These are phyloP conservation scores for Heterotis niloticus DNA, from an alignment of 2,113 vertebrate species.

Conservation along the genomic window DNA sequence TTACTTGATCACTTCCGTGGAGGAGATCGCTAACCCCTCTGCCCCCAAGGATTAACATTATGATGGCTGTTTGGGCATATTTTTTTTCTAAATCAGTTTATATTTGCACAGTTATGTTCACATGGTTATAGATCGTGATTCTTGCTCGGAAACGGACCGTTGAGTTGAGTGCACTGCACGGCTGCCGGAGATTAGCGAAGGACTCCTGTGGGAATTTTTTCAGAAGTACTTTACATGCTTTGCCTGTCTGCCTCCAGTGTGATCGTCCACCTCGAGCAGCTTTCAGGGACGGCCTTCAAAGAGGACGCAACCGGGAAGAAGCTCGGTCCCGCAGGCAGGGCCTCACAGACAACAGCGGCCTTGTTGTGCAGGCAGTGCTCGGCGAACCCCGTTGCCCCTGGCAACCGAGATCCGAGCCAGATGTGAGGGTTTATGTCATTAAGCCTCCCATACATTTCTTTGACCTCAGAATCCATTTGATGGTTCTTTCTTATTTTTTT, in stretches of 20 bases:
- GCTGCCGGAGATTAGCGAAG: background rate
- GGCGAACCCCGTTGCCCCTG: slow-evolving; percentile 38
- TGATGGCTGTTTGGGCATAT: no score
- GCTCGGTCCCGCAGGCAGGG: slow-evolving; percentile 11
- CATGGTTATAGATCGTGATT: background rate
- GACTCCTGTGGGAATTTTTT: background rate
- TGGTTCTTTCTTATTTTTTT: slow-evolving; percentile 18
- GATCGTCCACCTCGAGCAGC: background rate
- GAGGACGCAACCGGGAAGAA: background rate
- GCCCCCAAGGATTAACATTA: background rate
- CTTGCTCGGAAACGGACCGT: background rate
- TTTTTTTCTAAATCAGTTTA: background rate
- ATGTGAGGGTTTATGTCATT: slow-evolving; percentile 35
- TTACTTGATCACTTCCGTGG: background rate
- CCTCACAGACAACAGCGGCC: slow-evolving; percentile 37
- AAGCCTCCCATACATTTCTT: slow-evolving; percentile 17
- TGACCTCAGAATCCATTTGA: slow-evolving; percentile 21
- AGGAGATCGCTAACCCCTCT: background rate
- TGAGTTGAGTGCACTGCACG: background rate
- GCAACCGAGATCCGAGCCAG: slow-evolving; percentile 42
- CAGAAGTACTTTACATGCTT: background rate
- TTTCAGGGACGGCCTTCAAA: slow-evolving; percentile 17
- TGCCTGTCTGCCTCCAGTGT: background rate
- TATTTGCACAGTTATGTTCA: slow-evolving; percentile 1
- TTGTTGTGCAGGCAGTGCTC: slow-evolving; percentile 37